Base-by-base conservation (phyloP, 37 sponge, comb jelly and placozoan genomes). In the Lycopodina hypogea region DNA sequence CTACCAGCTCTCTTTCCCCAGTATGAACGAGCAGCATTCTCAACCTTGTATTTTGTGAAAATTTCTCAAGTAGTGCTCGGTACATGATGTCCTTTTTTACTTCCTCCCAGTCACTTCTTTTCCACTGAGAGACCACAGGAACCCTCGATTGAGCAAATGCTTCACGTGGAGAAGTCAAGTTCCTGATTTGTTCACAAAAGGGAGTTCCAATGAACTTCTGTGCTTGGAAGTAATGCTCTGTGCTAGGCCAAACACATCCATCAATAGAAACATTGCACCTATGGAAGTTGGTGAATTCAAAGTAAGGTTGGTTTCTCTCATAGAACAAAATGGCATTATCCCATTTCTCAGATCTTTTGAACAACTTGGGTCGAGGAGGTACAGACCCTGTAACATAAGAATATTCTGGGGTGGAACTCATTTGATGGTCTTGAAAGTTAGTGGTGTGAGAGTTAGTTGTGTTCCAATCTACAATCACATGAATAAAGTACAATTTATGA, bases 141-240 rank as follows among this genome's bases (percentile, higher is more conserved):
- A 69, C 32, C 1, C 89, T 68, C 21, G 93, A 81, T 8, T 72
- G 19, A 0, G 81, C 69, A 78, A 92, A 92, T 45, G 93, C 93
- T 30, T 88, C 82, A 29, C 93, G 57, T 8, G 93, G 78, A 3
- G 39, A 21, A 0, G 40, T 23, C 18, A 64, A 21, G 0, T 48
- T 68, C 37, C 86, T 53, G 0, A 92, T 85, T 15, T 24, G 23
- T 26, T 88, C 76, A 23, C 30, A 68, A 71, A 83, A 83, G 34
- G 93, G 89, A 0, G 93, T 92, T 12, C 93, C 93, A 50, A 85
- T 72, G 73, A 88, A 92, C 55, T 92, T 92, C 68, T 92, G 93
- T 30, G 93, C 89, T 56, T 92, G 93, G 78, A 92, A 92, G 55
- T 87, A 92, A 73, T 92, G 93, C 56, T 92, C 93, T 14, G 93